Conservation (phyloP, 1,140 invertebrate genomes). For the Leptonema lineaticorne region DNA sequence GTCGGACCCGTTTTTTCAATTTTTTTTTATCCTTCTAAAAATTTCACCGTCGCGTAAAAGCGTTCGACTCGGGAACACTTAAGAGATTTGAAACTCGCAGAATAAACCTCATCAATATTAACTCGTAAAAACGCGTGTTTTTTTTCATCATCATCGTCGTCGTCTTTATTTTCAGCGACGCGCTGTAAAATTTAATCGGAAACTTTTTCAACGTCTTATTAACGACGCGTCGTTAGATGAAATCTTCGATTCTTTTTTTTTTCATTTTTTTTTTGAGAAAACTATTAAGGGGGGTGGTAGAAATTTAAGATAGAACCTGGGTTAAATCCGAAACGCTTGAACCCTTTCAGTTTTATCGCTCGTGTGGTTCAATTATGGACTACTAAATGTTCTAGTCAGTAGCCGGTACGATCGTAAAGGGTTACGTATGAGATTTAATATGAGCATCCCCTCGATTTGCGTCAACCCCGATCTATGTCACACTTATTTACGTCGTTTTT, state of each 20-base stretch:
- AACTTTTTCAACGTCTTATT: too few relatives aligned
- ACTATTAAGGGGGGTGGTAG: too few relatives aligned
- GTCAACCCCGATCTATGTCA: neutral
- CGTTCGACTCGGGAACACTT: neutral
- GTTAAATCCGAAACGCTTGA: slow-evolving; percentile 6
- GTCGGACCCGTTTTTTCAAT: neutral
- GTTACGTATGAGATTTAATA: slow-evolving; percentile 17
- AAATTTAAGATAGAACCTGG: slow-evolving; percentile 8
- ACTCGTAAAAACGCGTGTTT: neutral
- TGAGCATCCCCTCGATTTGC: neutral
- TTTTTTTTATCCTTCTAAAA: neutral
- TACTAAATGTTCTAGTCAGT: slow-evolving; percentile 14
- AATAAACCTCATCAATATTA: neutral
- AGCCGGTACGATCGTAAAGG: slow-evolving; percentile 9
- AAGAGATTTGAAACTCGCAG: neutral
- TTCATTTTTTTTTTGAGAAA: too few relatives aligned
- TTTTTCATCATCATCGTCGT: too few relatives aligned
- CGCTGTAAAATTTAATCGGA: neutral
- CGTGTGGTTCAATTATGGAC: slow-evolving; percentile 16
- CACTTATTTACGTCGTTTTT: neutral
- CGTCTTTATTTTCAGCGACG: neutral
- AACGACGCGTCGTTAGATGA: too few relatives aligned
- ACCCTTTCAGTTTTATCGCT: slow-evolving; percentile 16
- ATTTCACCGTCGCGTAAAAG: neutral
- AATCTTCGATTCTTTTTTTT: too few relatives aligned